Evolutionary conservation across 1,140 invertebrate genomes (phyloP).

Genomic region (Andricus grossulariae): DNA sequence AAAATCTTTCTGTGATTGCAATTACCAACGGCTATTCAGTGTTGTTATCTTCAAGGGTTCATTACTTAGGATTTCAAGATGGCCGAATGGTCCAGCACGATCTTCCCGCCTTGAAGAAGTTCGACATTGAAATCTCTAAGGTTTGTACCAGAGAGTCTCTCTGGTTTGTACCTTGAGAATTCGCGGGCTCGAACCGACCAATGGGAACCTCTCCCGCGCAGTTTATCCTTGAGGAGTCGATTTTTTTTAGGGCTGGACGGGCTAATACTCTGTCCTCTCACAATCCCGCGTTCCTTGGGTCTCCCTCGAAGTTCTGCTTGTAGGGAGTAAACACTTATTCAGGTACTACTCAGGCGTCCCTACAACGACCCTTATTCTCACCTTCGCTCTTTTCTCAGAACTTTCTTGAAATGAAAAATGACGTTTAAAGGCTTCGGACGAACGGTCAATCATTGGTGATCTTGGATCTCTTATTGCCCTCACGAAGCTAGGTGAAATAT

Average conservation of each 20-base stretch:
- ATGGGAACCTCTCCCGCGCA: conserved; percentile 58
- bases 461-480: no score
- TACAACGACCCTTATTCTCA: background rate
- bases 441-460: no score
- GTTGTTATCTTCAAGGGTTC: background rate
- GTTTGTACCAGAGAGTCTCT: no score
- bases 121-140: conserved; percentile 57
- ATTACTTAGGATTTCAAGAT: conserved; percentile 11
- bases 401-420: background rate
- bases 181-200: conserved; percentile 52
- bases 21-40: background rate
- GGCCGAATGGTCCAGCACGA: conserved; percentile 5
- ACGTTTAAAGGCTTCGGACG: no score
- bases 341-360: background rate
- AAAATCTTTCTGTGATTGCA: background rate
- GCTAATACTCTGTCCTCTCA: conserved; percentile 38
- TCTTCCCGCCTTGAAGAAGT: conserved; percentile 41
- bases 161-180: conserved; percentile 45
- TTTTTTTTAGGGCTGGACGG: conserved; percentile 51
- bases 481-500: no score
- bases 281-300: conserved; percentile 40
- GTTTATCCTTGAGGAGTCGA: conserved; percentile 49
- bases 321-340: conserved; percentile 38
- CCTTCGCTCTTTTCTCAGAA: background rate
- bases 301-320: conserved; percentile 42